A percentile compares a stretch with the other conserved stretches of the same genome.
Conservation (phyloP, 2,797 vertebrate genomes). For the Microcaecilia unicolor region DNA sequence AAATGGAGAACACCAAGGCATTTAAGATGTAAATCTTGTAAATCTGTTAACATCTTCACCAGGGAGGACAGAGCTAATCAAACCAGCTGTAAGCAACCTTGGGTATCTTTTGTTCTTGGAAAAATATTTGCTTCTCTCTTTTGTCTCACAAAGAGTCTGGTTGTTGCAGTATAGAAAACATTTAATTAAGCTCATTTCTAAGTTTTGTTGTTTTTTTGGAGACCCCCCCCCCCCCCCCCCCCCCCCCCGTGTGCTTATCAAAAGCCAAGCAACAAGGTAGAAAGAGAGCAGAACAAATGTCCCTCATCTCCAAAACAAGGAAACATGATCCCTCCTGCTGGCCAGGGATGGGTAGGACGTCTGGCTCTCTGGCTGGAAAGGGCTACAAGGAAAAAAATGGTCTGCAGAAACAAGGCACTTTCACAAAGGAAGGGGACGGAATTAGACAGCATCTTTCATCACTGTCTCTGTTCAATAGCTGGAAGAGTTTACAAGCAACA, state of each 20-base stretch:
- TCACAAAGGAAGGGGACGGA: background rate
- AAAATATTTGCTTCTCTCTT: conserved; percentile 78
- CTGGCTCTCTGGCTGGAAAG: conserved; percentile 1
- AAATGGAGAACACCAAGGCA: conserved; percentile 27
- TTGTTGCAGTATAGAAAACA: conserved; percentile 43
- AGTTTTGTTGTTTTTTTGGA: too few species aligned
- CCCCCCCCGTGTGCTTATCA: conserved; percentile 27
- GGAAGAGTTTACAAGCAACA: background rate
- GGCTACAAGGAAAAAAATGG: background rate
- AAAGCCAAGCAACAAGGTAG: conserved; percentile 18
- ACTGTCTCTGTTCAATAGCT: background rate
- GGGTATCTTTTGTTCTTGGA: conserved; percentile 69
- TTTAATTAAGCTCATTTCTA: conserved; percentile 67
- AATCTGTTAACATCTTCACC: conserved; percentile 32
- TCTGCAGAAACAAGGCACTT: background rate
- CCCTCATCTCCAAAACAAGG: conserved; percentile 22
- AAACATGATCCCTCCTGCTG: conserved; percentile 8
- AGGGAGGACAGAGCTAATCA: conserved; percentile 55
- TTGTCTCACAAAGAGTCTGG: conserved; percentile 42
- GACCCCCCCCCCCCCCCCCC: too few species aligned
- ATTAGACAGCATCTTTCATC: background rate
- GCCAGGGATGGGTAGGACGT: conserved; percentile 16
- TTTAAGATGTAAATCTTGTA: conserved; percentile 38
- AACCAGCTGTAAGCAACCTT: conserved; percentile 40
- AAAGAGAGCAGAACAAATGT: conserved; percentile 27